Conservation (phyloP, 1,140 invertebrate species). For the Calephelis nemesis region DNA sequence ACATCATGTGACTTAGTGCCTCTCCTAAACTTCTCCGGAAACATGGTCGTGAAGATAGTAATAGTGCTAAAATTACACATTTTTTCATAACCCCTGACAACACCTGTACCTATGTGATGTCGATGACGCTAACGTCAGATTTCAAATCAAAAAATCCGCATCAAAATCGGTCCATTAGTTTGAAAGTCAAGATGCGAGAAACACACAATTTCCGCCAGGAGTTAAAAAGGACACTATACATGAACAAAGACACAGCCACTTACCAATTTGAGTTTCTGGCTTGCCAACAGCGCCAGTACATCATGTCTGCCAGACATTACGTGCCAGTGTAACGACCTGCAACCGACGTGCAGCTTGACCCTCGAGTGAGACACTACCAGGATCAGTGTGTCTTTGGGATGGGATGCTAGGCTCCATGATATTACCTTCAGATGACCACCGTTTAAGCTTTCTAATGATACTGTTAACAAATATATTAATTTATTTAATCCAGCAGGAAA, state of each 20-base stretch:
- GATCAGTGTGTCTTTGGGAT: conserved; percentile 41
- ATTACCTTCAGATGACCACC: conserved; percentile 58
- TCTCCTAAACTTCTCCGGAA: too few relatives aligned
- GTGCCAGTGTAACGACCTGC: conserved; percentile 59
- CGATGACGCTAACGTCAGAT: too few relatives aligned
- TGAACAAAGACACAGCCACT: conserved; percentile 12
- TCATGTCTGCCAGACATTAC: conserved; percentile 53
- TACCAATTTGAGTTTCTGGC: conserved; percentile 58
- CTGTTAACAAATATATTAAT: conserved; percentile 34
- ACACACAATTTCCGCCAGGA: too few relatives aligned
- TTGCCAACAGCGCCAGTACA: conserved; percentile 46
- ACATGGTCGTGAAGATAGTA: too few relatives aligned
- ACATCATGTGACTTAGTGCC: too few relatives aligned
- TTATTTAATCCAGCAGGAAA: background rate
- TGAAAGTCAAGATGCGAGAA: too few relatives aligned
- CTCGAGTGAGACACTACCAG: conserved; percentile 45
- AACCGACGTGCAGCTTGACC: conserved; percentile 57
- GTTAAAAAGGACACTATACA: too few relatives aligned
- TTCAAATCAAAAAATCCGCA: too few relatives aligned
- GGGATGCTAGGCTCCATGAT: conserved; percentile 54
- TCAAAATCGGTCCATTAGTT: too few relatives aligned
- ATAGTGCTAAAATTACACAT: too few relatives aligned
- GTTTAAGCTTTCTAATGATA: conserved; percentile 57
- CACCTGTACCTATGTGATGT: too few relatives aligned
- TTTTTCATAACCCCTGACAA: too few relatives aligned